These are phyloP conservation scores for Endotricha flammealis DNA, from an alignment of 2,888 invertebrate species.

Conservation along the genomic window DNA sequence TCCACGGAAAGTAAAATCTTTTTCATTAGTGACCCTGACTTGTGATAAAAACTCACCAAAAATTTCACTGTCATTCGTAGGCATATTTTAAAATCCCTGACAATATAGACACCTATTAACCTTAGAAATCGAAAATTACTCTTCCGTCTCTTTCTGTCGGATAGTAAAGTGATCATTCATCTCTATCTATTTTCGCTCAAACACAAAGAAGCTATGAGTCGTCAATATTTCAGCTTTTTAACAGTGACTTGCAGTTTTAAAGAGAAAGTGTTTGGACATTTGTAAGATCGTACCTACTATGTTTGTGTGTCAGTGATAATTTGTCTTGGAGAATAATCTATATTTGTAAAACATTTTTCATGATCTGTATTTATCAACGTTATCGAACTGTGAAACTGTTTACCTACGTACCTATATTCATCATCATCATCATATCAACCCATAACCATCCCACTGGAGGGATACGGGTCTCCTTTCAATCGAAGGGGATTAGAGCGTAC, in stretches of 20 bases:
- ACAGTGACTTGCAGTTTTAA: slow-evolving; percentile 4
- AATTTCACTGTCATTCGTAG: slow-evolving; percentile 21
- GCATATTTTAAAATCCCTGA: slow-evolving; percentile 10
- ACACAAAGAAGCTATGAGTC: slow-evolving; percentile 21
- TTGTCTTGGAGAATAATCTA: too few species aligned
- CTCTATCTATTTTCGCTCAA: slow-evolving; percentile 9
- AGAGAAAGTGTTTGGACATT: slow-evolving; percentile 9
- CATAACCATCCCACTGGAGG: too few species aligned
- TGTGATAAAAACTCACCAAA: slow-evolving; percentile 3
- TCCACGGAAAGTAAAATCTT: too few species aligned
- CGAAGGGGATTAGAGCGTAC: too few species aligned
- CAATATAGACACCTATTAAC: slow-evolving; percentile 19
- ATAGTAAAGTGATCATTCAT: slow-evolving; percentile 8
- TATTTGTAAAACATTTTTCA: too few species aligned
- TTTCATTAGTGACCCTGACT: too few species aligned
- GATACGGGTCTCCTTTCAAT: too few species aligned
- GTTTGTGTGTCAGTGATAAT: slow-evolving; percentile 2
- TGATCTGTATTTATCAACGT: too few species aligned
- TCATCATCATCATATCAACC: too few species aligned
- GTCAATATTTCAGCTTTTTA: slow-evolving; percentile 7
- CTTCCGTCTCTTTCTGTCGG: slow-evolving; percentile 15
- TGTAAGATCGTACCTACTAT: slow-evolving; percentile 1
- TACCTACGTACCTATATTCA: too few species aligned
- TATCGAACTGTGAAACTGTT: too few species aligned
- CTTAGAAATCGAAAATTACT: slow-evolving; percentile 24